These are phyloP conservation scores for Microcaecilia unicolor DNA, from an alignment of 2,797 vertebrate genomes.

Conservation along the genomic window DNA sequence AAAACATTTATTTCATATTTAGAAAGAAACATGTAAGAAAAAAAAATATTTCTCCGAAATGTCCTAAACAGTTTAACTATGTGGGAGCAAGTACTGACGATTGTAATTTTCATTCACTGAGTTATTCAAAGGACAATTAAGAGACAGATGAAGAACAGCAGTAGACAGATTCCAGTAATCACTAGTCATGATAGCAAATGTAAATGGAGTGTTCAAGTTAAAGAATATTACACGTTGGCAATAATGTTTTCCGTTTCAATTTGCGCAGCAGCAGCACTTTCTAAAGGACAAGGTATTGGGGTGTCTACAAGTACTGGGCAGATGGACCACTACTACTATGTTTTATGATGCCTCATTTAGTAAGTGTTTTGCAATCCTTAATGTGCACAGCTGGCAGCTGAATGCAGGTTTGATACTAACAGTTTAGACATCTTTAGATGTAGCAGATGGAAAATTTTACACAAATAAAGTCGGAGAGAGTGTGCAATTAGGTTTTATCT, in stretches of 20 bases:
- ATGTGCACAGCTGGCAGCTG: conserved; percentile 78
- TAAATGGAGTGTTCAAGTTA: conserved; percentile 45
- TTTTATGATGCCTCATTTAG: conserved; percentile 73
- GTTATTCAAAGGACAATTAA: conserved; percentile 48
- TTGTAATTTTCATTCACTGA: conserved; percentile 51
- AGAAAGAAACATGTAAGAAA: too few relatives aligned
- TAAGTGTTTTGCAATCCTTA: conserved; percentile 74
- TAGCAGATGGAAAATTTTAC: conserved; percentile 80
- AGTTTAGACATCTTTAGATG: conserved; percentile 81
- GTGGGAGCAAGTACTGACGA: conserved; percentile 41
- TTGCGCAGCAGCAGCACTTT: conserved; percentile 47
- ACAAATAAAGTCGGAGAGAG: conserved; percentile 80
- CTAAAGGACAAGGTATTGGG: conserved; percentile 60
- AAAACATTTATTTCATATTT: too few relatives aligned
- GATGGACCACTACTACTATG: conserved; percentile 68
- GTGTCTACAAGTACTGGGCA: conserved; percentile 64
- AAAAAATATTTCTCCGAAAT: conserved; percentile 33
- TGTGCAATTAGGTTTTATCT: conserved; percentile 74
- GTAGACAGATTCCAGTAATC: conserved; percentile 39
- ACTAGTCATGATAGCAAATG: conserved; percentile 54
- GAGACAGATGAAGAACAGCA: conserved; percentile 45
- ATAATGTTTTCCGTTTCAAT: conserved; percentile 46
- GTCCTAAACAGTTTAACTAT: conserved; percentile 46
- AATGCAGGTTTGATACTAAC: conserved; percentile 78
- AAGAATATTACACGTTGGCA: conserved; percentile 42